Evolutionary conservation across 2,888 invertebrate genomes (phyloP).

Genomic region (Lasioglossum figueresi): DNA sequence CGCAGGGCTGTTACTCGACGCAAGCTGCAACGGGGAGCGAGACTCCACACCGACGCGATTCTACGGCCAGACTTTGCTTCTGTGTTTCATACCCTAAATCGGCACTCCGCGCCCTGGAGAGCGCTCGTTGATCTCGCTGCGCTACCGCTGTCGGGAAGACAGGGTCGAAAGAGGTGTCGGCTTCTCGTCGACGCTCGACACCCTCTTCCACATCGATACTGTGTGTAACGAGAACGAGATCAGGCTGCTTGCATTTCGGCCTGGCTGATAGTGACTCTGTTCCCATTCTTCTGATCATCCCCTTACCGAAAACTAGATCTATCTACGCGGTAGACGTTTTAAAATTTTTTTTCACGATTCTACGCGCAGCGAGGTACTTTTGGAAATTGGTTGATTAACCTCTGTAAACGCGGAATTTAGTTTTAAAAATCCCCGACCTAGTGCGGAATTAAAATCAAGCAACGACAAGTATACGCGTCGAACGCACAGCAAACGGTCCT

Average conservation of each 20-base stretch:
- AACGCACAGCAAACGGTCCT: too few relatives aligned
- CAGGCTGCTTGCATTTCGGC: background rate
- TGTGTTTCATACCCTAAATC: slow-evolving; percentile 80
- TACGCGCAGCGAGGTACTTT: background rate
- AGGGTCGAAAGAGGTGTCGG: slow-evolving; percentile 32
- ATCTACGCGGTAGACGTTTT: background rate
- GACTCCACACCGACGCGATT: background rate
- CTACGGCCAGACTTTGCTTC: slow-evolving; percentile 51
- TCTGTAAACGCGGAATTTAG: too few relatives aligned
- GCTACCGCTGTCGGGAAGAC: slow-evolving; percentile 16
- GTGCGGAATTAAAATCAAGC: too few relatives aligned
- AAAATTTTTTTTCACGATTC: background rate
- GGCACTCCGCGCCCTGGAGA: slow-evolving; percentile 38
- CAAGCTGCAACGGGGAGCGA: slow-evolving; percentile 20
- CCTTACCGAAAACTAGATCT: background rate
- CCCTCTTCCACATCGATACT: slow-evolving; percentile 24
- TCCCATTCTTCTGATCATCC: background rate
- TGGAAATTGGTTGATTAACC: background rate
- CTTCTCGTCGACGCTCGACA: slow-evolving; percentile 52
- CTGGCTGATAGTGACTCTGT: background rate
- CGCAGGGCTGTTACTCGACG: slow-evolving; percentile 47
- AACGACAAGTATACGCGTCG: too few relatives aligned
- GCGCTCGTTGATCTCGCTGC: slow-evolving; percentile 14
- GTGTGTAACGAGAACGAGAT: slow-evolving; percentile 37
- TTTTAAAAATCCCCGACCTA: too few relatives aligned